These are phyloP conservation scores for Hydrophis major DNA, from an alignment of 2,797 vertebrate genomes.

Conservation along the genomic window DNA sequence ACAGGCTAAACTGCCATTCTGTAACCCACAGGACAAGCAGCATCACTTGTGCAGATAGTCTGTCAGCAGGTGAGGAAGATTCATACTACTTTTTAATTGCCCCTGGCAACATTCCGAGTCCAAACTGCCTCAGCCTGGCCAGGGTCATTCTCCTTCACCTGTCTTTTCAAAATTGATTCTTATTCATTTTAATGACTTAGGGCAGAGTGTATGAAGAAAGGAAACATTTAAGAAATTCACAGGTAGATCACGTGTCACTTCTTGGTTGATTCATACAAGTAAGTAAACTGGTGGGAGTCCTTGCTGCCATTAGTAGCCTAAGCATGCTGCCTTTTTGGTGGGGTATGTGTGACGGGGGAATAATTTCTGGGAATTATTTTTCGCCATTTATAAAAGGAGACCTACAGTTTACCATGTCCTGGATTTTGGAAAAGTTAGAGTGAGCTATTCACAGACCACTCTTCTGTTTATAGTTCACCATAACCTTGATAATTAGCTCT, in stretches of 20 bases:
- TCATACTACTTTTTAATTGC: constrained; percentile 58
- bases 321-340: neutral
- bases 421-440: neutral
- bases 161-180: constrained; percentile 37
- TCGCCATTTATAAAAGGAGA: neutral
- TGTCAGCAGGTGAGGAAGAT: constrained; percentile 52
- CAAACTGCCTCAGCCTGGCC: constrained; percentile 14
- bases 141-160: constrained; percentile 19
- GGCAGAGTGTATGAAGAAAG: neutral
- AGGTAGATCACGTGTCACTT: neutral
- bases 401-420: neutral
- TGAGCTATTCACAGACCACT: neutral
- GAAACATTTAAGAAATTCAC: neutral
- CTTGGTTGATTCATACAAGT: neutral
- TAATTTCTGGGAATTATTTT: neutral
- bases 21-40: constrained; percentile 65
- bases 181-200: constrained; percentile 38
- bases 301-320: neutral
- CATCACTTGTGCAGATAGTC: constrained; percentile 50
- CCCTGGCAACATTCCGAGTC: constrained; percentile 53
- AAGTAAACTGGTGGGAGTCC: neutral
- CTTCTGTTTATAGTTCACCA: neutral
- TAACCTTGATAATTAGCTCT: neutral
- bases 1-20: constrained; percentile 61
- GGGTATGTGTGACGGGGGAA: neutral